phyloP scores from a whole-genome alignment of 2,888 invertebrate genomes.

The Hirtodrosophila trivittata region DNA sequence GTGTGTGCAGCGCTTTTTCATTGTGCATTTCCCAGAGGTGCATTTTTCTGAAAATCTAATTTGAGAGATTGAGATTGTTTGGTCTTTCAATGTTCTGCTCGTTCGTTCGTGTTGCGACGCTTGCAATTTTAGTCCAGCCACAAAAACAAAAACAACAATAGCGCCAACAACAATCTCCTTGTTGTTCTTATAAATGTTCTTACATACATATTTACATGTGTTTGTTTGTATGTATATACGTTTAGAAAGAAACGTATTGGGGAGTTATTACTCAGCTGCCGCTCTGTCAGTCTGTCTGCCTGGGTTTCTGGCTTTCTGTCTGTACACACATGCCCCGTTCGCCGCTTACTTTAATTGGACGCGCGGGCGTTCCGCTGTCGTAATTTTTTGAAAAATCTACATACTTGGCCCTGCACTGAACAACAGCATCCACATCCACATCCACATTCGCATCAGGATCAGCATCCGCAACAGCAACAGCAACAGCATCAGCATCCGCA shows the following conservation, averaged over 20 bases:
- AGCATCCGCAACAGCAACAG: slow-evolving; percentile 18
- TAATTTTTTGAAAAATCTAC: slow-evolving; percentile 76
- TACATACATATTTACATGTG: slow-evolving; percentile 33
- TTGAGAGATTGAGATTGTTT: slow-evolving; percentile 81
- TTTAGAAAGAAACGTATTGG: slow-evolving; percentile 65
- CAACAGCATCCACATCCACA: slow-evolving; percentile 14
- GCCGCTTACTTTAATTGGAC: slow-evolving; percentile 81
- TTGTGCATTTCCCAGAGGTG: slow-evolving; percentile 82
- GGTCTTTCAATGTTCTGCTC: slow-evolving; percentile 76
- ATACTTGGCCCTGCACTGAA: slow-evolving; percentile 45
- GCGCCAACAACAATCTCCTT: slow-evolving; percentile 27
- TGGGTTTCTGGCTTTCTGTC: slow-evolving; percentile 18
- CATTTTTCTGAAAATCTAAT: slow-evolving; percentile 83
- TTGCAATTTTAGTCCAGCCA: slow-evolving; percentile 65
- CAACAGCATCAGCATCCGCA: slow-evolving; percentile 38
- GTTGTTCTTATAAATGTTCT: slow-evolving; percentile 6
- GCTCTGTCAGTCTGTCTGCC: slow-evolving; percentile 8
- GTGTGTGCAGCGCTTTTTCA: slow-evolving; percentile 71
- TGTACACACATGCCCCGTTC: slow-evolving; percentile 40
- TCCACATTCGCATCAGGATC: slow-evolving; percentile 12
- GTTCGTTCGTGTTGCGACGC: slow-evolving; percentile 71
- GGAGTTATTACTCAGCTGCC: slow-evolving; percentile 66
- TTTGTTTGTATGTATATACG: slow-evolving; percentile 7
- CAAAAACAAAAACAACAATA: slow-evolving; percentile 18
- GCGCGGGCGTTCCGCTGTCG: slow-evolving; percentile 79